phyloP scores from a whole-genome alignment of 2,888 invertebrate species.

The Pollenia angustigena region DNA sequence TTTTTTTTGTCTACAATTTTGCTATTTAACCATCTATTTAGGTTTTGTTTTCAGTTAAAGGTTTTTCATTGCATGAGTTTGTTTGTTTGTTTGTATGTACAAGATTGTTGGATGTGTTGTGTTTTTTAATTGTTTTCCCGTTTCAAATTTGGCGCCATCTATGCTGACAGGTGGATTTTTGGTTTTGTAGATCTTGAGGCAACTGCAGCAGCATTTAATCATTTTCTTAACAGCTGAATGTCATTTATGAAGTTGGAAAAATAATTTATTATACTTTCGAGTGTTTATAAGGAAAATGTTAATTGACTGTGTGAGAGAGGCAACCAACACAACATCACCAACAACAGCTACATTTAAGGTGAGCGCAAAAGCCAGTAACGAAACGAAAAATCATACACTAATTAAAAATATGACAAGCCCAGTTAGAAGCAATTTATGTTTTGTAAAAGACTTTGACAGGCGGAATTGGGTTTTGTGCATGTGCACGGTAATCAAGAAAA shows the following conservation, averaged over 20 bases:
- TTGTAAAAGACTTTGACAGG: slow-evolving; percentile 23
- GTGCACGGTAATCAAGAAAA: background rate
- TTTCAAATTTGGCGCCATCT: slow-evolving; percentile 71
- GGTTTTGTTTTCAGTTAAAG: slow-evolving; percentile 64
- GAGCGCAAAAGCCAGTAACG: slow-evolving; percentile 19
- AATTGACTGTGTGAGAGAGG: slow-evolving; percentile 60
- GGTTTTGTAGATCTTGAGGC: slow-evolving; percentile 43
- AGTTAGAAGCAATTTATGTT: slow-evolving; percentile 41
- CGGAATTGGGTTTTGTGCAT: slow-evolving; percentile 29
- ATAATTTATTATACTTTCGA: slow-evolving; percentile 64
- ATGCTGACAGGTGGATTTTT: slow-evolving; percentile 71
- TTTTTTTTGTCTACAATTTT: slow-evolving; percentile 30
- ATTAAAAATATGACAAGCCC: slow-evolving; percentile 62
- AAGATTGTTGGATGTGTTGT: background rate
- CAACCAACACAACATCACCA: background rate
- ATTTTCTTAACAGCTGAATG: slow-evolving; percentile 72
- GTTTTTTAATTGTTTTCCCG: slow-evolving; percentile 62
- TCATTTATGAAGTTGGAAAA: slow-evolving; percentile 61
- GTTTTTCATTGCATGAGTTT: slow-evolving; percentile 38
- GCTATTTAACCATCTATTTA: slow-evolving; percentile 29
- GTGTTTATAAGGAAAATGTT: slow-evolving; percentile 67
- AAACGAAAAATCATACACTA: slow-evolving; percentile 55
- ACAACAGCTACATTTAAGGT: background rate
- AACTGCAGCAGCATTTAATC: slow-evolving; percentile 54
- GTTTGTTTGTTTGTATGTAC: background rate